Percentiles rank a stretch among this genome's conserved stretches.
These are phyloP conservation scores for Sialis fuliginosa DNA, from an alignment of 2,888 invertebrate species.

Conservation along the genomic window DNA sequence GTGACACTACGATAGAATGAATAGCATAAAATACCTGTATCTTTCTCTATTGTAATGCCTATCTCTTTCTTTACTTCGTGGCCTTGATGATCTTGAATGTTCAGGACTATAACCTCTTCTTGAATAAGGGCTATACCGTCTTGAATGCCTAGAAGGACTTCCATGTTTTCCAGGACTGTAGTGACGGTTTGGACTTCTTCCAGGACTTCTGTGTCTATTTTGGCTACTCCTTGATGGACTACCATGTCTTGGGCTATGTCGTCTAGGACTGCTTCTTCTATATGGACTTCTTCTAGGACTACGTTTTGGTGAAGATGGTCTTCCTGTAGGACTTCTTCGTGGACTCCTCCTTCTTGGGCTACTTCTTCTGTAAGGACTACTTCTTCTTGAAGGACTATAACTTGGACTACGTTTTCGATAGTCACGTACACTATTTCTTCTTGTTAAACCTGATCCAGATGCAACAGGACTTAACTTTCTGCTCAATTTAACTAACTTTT, in stretches of 20 bases:
- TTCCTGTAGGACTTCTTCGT: neutral
- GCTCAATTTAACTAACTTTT: too few relatives aligned
- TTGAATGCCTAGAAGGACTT: too few relatives aligned
- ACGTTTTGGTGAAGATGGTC: neutral
- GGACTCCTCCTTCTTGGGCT: neutral
- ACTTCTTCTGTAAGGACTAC: neutral
- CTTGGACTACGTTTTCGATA: neutral
- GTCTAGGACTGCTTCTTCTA: neutral
- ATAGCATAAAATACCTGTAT: too few relatives aligned
- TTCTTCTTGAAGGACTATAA: neutral
- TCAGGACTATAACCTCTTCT: too few relatives aligned
- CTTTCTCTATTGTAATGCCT: too few relatives aligned
- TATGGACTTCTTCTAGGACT: neutral
- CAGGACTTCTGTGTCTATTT: neutral
- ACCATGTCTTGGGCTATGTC: neutral
- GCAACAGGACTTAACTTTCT: too few relatives aligned
- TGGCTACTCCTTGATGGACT: neutral
- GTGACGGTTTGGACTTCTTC: neutral
- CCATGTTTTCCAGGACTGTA: too few relatives aligned
- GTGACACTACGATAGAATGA: too few relatives aligned
- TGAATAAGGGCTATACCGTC: too few relatives aligned
- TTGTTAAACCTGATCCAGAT: neutral
- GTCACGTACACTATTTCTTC: too few relatives aligned
- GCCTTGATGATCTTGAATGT: too few relatives aligned
- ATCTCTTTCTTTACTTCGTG: too few relatives aligned